A percentile compares a stretch with the other conserved stretches of the same genome.
Evolutionary conservation across 1,140 invertebrate species (phyloP).

Genomic region (Drosophila nigrodunni): DNA sequence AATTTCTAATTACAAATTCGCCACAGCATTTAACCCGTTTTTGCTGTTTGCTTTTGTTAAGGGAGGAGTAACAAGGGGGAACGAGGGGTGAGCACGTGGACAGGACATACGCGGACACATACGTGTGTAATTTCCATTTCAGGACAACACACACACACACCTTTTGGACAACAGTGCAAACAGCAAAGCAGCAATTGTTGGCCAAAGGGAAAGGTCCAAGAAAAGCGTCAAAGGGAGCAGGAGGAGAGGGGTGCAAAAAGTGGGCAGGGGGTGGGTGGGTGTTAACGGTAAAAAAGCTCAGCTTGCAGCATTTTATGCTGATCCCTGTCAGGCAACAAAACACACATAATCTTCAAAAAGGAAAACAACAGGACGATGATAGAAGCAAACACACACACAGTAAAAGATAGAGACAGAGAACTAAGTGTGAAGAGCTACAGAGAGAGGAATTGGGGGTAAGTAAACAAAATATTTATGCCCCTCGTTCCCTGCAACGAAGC

Average conservation of each 20-base stretch:
- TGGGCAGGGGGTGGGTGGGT: not conserved
- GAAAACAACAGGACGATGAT: conserved; percentile 73
- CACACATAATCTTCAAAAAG: conserved; percentile 85
- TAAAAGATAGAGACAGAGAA: conserved; percentile 18
- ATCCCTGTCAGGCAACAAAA: conserved; percentile 85
- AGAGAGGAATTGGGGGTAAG: conserved; percentile 38
- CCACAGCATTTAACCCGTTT: conserved; percentile 83
- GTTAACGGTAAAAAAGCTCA: conserved; percentile 71
- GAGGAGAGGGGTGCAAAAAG: not conserved
- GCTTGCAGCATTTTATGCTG: conserved; percentile 85
- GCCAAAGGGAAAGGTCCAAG: conserved; percentile 11
- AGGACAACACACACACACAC: conserved; percentile 50
- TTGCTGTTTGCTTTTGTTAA: conserved; percentile 58
- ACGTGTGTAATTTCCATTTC: conserved; percentile 71
- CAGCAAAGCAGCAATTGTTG: conserved; percentile 18
- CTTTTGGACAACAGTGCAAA: conserved; percentile 66
- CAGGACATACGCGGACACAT: conserved; percentile 52
- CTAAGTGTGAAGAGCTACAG: not conserved
- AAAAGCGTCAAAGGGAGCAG: conserved; percentile 22
- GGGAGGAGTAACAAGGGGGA: not conserved
- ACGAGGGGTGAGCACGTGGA: not conserved
- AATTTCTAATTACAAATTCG: conserved; percentile 84
- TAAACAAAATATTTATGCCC: conserved; percentile 81
- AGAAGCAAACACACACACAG: conserved; percentile 38
- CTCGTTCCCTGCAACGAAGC: conserved; percentile 23